Evolutionary conservation across 2,888 invertebrate genomes (phyloP), one percentile per base, ranked within the genome.

Genomic region (Caenorhabditis imperialis): DNA sequence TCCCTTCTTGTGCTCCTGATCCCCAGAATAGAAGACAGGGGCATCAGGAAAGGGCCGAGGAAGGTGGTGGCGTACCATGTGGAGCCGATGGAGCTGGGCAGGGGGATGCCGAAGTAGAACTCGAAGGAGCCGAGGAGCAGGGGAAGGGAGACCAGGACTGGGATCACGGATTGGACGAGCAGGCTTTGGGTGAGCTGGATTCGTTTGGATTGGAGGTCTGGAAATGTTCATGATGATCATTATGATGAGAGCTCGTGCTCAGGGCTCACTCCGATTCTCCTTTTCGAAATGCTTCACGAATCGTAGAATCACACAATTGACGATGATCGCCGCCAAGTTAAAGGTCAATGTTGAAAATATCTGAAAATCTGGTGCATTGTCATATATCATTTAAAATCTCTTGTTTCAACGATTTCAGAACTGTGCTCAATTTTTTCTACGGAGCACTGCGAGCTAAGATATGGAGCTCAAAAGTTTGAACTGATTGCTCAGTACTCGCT

Each of bases 51-150:
- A 1, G 74, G 74, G 4, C 74, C 74, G 23, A 74, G 55, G 37
- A 74, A 74, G 2, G 74, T 74, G 23, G 57, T 51, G 18, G 74
- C 74, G 33, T 74, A 74, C 74, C 74, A 74, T 0, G 74, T 74
- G 25, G 67, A 45, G 1, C 51, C 55, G 20, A 74, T 57, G 18
- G 67, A 67, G 10, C 40, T 35, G 1, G 74, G 74, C 33, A 74
- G 44, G 1, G 54, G 61, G 25, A 74, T 47, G 2, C 72, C 73
- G 25, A 73, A 73, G 35, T 73, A 73, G 25, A 73, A 65, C 23
- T 73, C 60, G 23, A 73, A 55, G 16, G 73, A 73, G 33, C 65
- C 44, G 18, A 73, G 42, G 1, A 73, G 42, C 6, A 73, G 47
- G 1, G 73, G 73, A n/a, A 73, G 38, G 0, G 73, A 73, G 1